Evolutionary conservation across 2,113 vertebrate genomes (phyloP), one percentile per base, ranked within the genome.

Genomic region (Toxostoma redivivum): DNA sequence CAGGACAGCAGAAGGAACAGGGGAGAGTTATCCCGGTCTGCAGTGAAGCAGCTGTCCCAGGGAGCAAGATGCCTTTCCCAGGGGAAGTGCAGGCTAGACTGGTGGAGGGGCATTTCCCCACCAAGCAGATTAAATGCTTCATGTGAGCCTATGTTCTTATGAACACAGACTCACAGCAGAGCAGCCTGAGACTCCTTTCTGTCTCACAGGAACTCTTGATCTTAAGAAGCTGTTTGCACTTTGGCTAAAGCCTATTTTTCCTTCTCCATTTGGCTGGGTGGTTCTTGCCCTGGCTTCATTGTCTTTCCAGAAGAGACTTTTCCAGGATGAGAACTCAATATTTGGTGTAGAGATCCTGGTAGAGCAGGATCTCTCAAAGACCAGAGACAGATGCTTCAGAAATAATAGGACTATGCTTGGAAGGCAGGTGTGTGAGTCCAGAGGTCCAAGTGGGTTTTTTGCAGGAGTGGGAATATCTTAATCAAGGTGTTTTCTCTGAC

Each of bases 241-340:
- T 42, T 65, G 61, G 11, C 28, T 81, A 45, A 86, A 86, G 18
- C 9, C 25, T 73, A 16, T 23, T 50, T 17, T 70, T 65, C 40
- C 22, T 81, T 37, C 33, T 69, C 69, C 2, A 72, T 77, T 72
- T 67, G 47, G 17, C 44, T 50, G 25, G 4, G 20, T 64, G 21
- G 21, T 78, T 69, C 56, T 86, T 60, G 16, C 48, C 28, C 47
- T 78, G 74, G 31, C 16, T 54, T 82, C 8, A 2, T 10, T 72
- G 30, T 28, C 47, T 73, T 86, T 77, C 27, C 31, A 78, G 38
- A 21, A 91, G 44, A 22, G 18, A n/a, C 2, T 3, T 72, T 57
- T 51, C 9, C 35, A 31, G 24, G 24, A 31, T 1, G 2, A 77
- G n/a, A 72, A 47, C 14, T 72, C 0, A 0, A 5, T 54, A 30